Percentiles rank a stretch among this genome's conserved stretches.
Evolutionary conservation across 2,888 invertebrate genomes (phyloP).

Genomic region (Macaria liturata): DNA sequence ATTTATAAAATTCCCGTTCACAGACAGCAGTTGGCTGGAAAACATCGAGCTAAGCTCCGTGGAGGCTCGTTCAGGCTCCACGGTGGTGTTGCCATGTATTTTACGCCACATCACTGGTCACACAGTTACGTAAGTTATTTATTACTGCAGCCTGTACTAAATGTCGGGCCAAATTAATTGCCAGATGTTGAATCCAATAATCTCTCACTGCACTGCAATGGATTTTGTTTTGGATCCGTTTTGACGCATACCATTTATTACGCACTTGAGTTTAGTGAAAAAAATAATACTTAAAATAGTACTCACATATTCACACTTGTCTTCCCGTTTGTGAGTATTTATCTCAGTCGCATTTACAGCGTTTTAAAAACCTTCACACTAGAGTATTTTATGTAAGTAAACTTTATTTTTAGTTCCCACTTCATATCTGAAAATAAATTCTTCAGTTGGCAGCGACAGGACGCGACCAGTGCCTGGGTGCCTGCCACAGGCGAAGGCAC

Average conservation of each 20-base stretch:
- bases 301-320: too few relatives aligned
- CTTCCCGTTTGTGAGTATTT: too few relatives aligned
- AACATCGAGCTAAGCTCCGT: slow-evolving; percentile 70
- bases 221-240: slow-evolving; percentile 7
- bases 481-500: slow-evolving; percentile 60
- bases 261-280: too few relatives aligned
- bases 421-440: slow-evolving; percentile 26
- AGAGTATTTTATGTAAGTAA: too few relatives aligned
- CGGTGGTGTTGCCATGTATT: slow-evolving; percentile 68
- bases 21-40: slow-evolving; percentile 77
- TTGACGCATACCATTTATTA: background rate
- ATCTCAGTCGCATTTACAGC: too few relatives aligned
- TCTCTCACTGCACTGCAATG: slow-evolving; percentile 11
- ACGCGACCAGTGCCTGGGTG: slow-evolving; percentile 65
- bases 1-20: background rate
- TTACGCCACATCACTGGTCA: slow-evolving; percentile 64
- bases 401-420: too few relatives aligned
- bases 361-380: too few relatives aligned
- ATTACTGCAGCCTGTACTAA: slow-evolving; percentile 32
- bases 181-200: slow-evolving; percentile 31
- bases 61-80: slow-evolving; percentile 66
- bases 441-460: slow-evolving; percentile 76
- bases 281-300: too few relatives aligned
- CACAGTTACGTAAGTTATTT: slow-evolving; percentile 64
- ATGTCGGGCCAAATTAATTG: slow-evolving; percentile 36